These are phyloP conservation scores for Bellardia pandia DNA, from an alignment of 2,888 invertebrate species.

Conservation along the genomic window DNA sequence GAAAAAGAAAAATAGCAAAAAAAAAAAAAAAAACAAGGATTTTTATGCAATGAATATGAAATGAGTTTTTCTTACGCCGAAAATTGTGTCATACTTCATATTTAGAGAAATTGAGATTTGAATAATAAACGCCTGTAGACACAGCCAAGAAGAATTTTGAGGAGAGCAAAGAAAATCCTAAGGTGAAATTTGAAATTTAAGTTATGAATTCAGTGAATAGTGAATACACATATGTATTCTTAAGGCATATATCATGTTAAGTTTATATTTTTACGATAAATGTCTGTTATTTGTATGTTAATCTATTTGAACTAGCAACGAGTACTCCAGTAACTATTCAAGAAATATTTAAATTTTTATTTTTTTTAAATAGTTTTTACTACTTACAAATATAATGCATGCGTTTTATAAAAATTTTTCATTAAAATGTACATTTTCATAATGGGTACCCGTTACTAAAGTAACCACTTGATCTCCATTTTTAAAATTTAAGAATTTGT, in stretches of 20 bases:
- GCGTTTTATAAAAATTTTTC: too few relatives aligned
- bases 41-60: slow-evolving; percentile 63
- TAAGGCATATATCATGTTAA: too few relatives aligned
- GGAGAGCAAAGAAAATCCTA: background rate
- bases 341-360: too few relatives aligned
- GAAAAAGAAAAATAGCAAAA: slow-evolving; percentile 18
- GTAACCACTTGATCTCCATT: background rate
- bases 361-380: too few relatives aligned
- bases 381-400: too few relatives aligned
- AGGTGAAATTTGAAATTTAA: background rate
- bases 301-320: too few relatives aligned
- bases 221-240: too few relatives aligned
- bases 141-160: background rate
- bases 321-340: too few relatives aligned
- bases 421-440: background rate
- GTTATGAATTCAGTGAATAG: too few relatives aligned
- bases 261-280: too few relatives aligned
- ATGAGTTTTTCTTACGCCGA: slow-evolving; percentile 31
- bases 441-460: background rate
- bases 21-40: slow-evolving; percentile 43
- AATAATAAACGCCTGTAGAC: slow-evolving; percentile 30
- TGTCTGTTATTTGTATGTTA: too few relatives aligned
- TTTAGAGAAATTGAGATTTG: slow-evolving; percentile 8
- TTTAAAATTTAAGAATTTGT: background rate
- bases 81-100: slow-evolving; percentile 51